Evolutionary conservation across 2,797 vertebrate species (phyloP).

Genomic region (Macropodus opercularis): DNA sequence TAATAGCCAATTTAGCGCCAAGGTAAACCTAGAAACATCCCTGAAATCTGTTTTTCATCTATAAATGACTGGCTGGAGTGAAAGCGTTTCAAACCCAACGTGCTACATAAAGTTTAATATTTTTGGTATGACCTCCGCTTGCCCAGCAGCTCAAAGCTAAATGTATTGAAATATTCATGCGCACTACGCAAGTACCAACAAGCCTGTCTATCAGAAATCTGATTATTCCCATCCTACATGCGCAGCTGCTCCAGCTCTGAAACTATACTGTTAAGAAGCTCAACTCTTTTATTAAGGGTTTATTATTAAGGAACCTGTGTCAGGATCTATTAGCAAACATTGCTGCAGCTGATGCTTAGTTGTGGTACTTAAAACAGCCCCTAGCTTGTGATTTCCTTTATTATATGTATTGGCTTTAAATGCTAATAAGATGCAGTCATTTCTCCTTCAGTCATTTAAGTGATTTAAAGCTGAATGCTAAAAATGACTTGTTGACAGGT

Average conservation of each 20-base stretch:
- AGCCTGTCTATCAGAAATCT: slow-evolving; percentile 17
- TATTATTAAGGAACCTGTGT: not conserved
- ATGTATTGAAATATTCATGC: slow-evolving; percentile 2
- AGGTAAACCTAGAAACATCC: slow-evolving; percentile 40
- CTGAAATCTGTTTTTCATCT: slow-evolving; percentile 45
- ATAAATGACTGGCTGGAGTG: slow-evolving; percentile 29
- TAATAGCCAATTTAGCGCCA: slow-evolving; percentile 50
- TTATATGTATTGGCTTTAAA: not conserved
- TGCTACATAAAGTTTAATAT: slow-evolving; percentile 8
- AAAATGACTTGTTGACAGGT: not conserved
- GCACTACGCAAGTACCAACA: not conserved
- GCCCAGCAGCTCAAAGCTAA: slow-evolving; percentile 7
- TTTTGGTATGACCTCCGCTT: slow-evolving; percentile 45
- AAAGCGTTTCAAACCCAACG: slow-evolving; percentile 40
- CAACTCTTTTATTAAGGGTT: not conserved
- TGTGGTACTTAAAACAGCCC: too few relatives aligned
- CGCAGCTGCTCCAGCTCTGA: not conserved
- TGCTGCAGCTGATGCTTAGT: not conserved
- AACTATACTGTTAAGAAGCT: not conserved
- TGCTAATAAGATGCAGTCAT: not conserved
- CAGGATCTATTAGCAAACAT: not conserved
- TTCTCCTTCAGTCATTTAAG: not conserved
- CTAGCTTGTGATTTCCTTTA: not conserved
- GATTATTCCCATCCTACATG: not conserved
- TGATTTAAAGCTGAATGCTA: not conserved